Conservation (phyloP, 2,888 invertebrate genomes). For the Pristionchus arcanus region DNA sequence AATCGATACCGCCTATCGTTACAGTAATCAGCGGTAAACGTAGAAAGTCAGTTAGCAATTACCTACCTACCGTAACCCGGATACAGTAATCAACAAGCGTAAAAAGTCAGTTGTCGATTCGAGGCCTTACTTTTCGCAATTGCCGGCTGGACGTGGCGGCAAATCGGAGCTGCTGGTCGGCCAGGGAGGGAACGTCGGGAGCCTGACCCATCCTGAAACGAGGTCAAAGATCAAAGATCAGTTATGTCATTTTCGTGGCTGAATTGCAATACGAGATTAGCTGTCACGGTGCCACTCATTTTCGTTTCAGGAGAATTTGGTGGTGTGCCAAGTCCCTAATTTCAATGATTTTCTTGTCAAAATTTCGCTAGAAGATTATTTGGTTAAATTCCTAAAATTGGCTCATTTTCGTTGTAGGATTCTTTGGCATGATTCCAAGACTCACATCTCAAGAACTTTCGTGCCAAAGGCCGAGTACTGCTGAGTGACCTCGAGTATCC, state of each 20-base stretch:
- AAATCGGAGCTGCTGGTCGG: not conserved
- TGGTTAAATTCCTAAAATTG: not conserved
- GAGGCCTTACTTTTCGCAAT: not conserved
- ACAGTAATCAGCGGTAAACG: not conserved
- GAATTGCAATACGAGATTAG: not conserved
- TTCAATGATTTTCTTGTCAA: not conserved
- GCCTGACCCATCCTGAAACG: slow-evolving; percentile 5
- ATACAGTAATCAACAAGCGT: not conserved
- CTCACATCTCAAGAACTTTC: slow-evolving; percentile 33
- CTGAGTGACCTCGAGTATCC: slow-evolving; percentile 49
- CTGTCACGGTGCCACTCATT: not conserved
- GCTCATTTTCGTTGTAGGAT: not conserved
- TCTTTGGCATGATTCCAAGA: too few species aligned
- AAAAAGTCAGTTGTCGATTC: not conserved
- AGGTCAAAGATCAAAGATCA: not conserved
- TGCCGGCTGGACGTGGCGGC: not conserved
- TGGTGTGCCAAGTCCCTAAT: not conserved
- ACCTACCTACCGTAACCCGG: too few species aligned
- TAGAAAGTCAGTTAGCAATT: not conserved
- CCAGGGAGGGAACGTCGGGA: not conserved
- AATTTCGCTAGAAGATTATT: not conserved
- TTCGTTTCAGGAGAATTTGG: too few species aligned
- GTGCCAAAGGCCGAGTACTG: slow-evolving; percentile 54
- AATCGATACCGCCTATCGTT: not conserved
- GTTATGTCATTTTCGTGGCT: too few species aligned